A percentile compares a stretch with the other conserved stretches of the same genome.
Evolutionary conservation across 2,797 vertebrate species (phyloP).

Genomic region (Sebastes elongatus): DNA sequence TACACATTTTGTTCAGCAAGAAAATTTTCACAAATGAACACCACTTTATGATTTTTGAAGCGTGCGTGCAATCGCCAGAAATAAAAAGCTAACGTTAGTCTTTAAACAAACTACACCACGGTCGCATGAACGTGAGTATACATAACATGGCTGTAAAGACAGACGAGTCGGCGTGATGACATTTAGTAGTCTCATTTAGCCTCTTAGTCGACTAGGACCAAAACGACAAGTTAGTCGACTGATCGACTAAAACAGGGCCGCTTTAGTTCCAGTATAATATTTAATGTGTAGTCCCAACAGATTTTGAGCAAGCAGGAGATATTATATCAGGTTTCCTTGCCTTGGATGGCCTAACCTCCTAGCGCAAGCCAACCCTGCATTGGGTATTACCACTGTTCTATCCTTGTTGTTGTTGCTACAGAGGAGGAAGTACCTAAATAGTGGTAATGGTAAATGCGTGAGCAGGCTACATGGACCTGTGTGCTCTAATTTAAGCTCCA

Average conservation of each 20-base stretch:
- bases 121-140: no score
- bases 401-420: slow-evolving; percentile 4
- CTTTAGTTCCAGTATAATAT: not conserved
- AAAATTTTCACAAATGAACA: no score
- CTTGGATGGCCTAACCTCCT: not conserved
- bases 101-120: no score
- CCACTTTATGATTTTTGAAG: no score
- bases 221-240: no score
- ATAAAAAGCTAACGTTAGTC: no score
- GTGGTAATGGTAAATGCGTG: not conserved
- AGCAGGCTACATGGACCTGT: slow-evolving; percentile 5
- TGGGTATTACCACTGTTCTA: not conserved
- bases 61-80: no score
- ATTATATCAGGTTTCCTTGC: not conserved
- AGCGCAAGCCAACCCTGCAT: not conserved
- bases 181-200: no score
- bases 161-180: no score
- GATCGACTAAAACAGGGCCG: not conserved
- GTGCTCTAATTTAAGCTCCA: slow-evolving; percentile 44
- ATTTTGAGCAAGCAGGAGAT: not conserved
- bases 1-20: no score
- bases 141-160: no score
- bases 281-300: not conserved
- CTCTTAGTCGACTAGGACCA: no score
- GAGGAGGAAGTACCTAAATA: slow-evolving; percentile 30